A percentile compares a stretch with the other conserved stretches of the same genome.
These are phyloP conservation scores for Tachina fera DNA, from an alignment of 2,888 invertebrate species.

Conservation along the genomic window DNA sequence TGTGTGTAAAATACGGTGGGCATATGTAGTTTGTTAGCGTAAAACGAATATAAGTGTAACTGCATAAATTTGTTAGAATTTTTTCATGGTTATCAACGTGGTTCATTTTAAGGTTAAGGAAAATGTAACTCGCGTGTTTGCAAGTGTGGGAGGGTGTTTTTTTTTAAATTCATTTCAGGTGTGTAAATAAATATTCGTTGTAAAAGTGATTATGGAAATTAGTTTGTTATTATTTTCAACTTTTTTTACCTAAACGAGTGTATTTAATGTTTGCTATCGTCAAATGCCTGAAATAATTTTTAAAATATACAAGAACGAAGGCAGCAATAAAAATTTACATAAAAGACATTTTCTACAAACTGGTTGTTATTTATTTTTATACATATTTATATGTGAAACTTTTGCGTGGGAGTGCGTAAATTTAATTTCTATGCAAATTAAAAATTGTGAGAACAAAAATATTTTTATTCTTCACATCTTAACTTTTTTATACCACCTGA, in stretches of 20 bases:
- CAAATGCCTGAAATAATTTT: constrained; percentile 26
- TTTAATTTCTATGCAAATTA: constrained; percentile 23
- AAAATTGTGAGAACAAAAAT: background rate
- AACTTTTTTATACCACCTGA: background rate
- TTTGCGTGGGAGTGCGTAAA: background rate
- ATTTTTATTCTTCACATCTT: background rate
- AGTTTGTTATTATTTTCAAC: constrained; percentile 30
- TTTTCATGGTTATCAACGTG: background rate
- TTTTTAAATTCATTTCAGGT: background rate
- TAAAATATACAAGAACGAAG: background rate
- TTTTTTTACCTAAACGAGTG: constrained; percentile 7
- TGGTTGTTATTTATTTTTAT: constrained; percentile 33
- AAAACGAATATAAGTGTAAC: background rate
- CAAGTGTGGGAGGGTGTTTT: background rate
- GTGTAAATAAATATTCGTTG: constrained; percentile 5
- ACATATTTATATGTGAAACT: background rate
- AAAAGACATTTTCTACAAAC: constrained; percentile 13
- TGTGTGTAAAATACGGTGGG: constrained; percentile 39
- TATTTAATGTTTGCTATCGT: constrained; percentile 23
- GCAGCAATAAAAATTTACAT: constrained; percentile 24
- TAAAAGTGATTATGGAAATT: constrained; percentile 52
- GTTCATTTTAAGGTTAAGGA: constrained; percentile 4
- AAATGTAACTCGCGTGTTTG: background rate
- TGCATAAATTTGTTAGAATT: constrained; percentile 15
- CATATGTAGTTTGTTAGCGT: constrained; percentile 38